Evolutionary conservation across 2,797 vertebrate genomes (phyloP), one percentile per base, ranked within the genome.

Genomic region (Neosilurus mollespiculum): DNA sequence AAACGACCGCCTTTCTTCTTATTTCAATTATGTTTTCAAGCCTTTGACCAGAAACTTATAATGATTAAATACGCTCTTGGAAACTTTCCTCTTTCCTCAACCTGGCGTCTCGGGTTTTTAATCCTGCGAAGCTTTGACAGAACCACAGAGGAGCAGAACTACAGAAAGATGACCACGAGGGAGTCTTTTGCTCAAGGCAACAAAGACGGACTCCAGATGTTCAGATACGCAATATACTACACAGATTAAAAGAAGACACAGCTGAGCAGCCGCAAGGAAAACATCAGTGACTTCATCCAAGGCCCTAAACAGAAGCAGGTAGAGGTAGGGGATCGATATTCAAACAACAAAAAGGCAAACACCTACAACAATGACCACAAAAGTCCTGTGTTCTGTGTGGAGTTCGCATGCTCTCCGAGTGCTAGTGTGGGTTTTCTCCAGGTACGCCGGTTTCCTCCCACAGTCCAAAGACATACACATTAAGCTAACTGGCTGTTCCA

Each of bases 181-280:
- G 84, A 78, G 61, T 72, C 75, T 77, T 81, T 77, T 10, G 12
- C 10, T n/a, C 58, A 51, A 62, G n/a, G 16, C 37, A 37, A 12
- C n/a, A 58, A 77, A 20, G 34, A 51, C 54, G 64, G 20, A 53
- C 24, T 70, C 69, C 83, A 72, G 77, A 87, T 64, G 81, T 69
- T 69, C 61, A 43, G 58, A 43, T 65, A 53, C 4, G 43, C 20
- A n/a, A 16, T 9, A 7, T 37, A 61, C 20, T 61, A 59, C 56
- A n/a, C 20, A 43, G 34, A 77, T 43, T 77, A 61, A 61, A 43
- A 22, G 75, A n/a, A 43, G 34, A 79, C 26, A 6, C 66, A 5
- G 7, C 18, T 71, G 34, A 70, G 30, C 26, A 70, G n/a, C 16
- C 2, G 49, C 1, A 6, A 79, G 20, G 26, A 79, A 78, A 83